Conservation (phyloP, 1,140 invertebrate genomes). For the Limonius californicus region DNA sequence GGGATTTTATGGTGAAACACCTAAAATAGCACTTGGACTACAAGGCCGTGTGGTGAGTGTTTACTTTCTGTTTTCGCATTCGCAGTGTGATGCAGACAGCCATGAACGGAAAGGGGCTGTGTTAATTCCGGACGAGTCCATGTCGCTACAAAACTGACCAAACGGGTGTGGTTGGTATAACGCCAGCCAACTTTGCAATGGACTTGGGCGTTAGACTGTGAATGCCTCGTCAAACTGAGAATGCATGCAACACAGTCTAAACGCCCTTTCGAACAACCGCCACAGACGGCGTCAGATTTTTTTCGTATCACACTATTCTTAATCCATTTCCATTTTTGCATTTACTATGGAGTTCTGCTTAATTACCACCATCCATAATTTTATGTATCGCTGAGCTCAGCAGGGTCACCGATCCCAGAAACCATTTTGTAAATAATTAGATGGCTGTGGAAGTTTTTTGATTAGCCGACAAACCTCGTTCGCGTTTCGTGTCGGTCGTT, state of each 20-base stretch:
- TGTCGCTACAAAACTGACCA: conserved; percentile 26
- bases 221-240: not conserved
- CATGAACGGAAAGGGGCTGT: conserved; percentile 34
- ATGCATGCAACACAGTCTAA: conserved; percentile 25
- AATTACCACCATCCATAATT: too few relatives aligned
- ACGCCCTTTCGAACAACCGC: not conserved
- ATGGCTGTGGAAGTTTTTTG: conserved; percentile 22
- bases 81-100: conserved; percentile 7
- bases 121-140: conserved; percentile 37
- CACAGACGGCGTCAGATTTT: conserved; percentile 27
- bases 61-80: not conserved
- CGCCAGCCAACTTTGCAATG: not conserved
- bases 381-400: not conserved
- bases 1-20: too few relatives aligned
- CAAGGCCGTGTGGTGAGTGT: not conserved
- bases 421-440: conserved; percentile 23
- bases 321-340: not conserved
- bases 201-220: not conserved
- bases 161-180: conserved; percentile 30
- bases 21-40: too few relatives aligned
- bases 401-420: not conserved
- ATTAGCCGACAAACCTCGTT: conserved; percentile 22
- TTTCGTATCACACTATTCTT: conserved; percentile 18
- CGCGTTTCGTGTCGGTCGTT: not conserved
- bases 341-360: too few relatives aligned